Percentiles rank a stretch among this genome's conserved stretches.
phyloP scores from a whole-genome alignment of 2,888 invertebrate genomes.

The Punctoribates punctum region DNA sequence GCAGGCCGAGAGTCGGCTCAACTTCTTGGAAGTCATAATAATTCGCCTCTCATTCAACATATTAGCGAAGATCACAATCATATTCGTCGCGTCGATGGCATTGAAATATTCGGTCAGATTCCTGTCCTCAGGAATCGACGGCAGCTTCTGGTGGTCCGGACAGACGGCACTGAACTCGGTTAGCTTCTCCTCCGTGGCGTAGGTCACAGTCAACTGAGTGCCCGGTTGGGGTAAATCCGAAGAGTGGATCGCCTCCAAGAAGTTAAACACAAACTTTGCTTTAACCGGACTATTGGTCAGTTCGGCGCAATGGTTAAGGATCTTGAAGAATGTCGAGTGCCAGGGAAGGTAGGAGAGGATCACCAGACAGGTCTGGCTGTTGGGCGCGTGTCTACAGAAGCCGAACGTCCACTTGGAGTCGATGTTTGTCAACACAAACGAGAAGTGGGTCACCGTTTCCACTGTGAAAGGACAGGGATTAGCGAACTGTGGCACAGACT shows the following conservation, averaged over 20 bases:
- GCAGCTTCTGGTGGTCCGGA: constrained; percentile 75
- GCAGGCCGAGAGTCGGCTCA: constrained; percentile 79
- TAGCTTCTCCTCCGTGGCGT: constrained; percentile 40
- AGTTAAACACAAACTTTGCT: constrained; percentile 57
- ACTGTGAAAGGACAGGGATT: constrained; percentile 50
- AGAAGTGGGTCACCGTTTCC: constrained; percentile 64
- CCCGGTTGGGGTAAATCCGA: constrained; percentile 68
- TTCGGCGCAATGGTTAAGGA: constrained; percentile 64
- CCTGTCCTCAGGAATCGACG: constrained; percentile 92
- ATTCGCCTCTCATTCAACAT: constrained; percentile 90
- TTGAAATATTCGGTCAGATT: constrained; percentile 96
- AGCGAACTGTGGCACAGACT: constrained; percentile 51
- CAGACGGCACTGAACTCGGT: constrained; percentile 74
- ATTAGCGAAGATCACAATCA: constrained; percentile 90
- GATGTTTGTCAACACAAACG: constrained; percentile 90
- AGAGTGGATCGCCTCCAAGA: constrained; percentile 66
- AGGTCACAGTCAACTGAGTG: constrained; percentile 57
- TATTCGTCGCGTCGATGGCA: constrained; percentile 88
- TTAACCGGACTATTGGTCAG: constrained; percentile 6
- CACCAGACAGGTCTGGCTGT: constrained; percentile 70
- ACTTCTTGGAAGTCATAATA: constrained; percentile 81
- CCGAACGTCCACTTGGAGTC: constrained; percentile 97
- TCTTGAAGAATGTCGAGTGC: constrained; percentile 89
- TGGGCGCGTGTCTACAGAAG: constrained; percentile 91
- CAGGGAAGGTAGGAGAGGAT: constrained; percentile 74